phyloP scores from a whole-genome alignment of 2,797 vertebrate species.

The Pantherophis vulpinus region DNA sequence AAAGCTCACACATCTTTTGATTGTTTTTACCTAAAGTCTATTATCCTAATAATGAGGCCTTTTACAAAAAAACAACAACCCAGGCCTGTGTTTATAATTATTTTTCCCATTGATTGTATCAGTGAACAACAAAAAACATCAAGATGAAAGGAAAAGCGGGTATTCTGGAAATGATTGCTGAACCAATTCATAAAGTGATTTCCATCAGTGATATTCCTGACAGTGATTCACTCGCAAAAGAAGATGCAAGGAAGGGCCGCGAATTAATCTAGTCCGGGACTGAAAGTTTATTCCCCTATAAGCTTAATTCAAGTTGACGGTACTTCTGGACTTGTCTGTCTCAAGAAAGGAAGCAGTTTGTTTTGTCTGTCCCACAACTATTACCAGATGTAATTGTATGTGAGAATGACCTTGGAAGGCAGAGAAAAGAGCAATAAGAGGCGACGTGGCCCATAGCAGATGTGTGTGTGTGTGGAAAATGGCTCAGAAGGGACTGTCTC shows the following conservation, averaged over 20 bases:
- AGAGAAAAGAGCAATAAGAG: not conserved
- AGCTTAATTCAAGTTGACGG: not conserved
- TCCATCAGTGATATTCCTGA: conserved; percentile 36
- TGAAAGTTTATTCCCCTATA: not conserved
- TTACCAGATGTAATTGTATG: not conserved
- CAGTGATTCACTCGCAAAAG: not conserved
- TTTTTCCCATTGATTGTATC: conserved; percentile 61
- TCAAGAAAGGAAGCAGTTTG: not conserved
- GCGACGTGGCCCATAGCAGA: not conserved
- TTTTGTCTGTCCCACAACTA: not conserved
- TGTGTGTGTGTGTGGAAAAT: not conserved
- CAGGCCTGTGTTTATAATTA: conserved; percentile 2
- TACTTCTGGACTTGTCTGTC: not conserved
- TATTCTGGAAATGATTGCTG: conserved; percentile 17
- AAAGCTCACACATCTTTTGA: conserved; percentile 65
- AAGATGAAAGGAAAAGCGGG: conserved; percentile 9
- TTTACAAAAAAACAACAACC: conserved; percentile 1
- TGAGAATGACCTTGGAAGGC: not conserved
- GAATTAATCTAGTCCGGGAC: not conserved
- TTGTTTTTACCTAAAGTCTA: conserved; percentile 71
- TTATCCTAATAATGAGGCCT: conserved; percentile 73
- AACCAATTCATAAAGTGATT: conserved; percentile 31
- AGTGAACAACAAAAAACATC: conserved; percentile 53
- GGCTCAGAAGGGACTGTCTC: not conserved
- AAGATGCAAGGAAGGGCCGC: not conserved